Base-by-base conservation (phyloP, 2,888 invertebrate genomes). In the Spodoptera picta region DNA sequence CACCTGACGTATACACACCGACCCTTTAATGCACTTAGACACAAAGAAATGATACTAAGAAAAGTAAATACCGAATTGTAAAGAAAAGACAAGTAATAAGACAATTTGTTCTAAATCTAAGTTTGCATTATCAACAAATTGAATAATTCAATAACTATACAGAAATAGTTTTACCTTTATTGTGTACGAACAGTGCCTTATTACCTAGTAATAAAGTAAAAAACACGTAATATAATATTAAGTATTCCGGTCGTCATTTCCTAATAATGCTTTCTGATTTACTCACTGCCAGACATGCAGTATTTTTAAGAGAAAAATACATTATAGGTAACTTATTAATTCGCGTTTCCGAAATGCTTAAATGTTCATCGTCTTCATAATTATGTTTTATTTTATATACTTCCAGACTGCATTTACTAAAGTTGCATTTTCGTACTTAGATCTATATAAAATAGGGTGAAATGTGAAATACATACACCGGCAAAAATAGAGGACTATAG, bases 321-420 rank as follows among this genome's bases (percentile, higher is more conserved):
- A 45, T 12, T 45, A 27, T 27, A 36, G 51, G 0, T 31, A 12
- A 23, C 9, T 7, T 3, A 24, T 45, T 36, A 7, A 9, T 70
- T 57, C 6, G 14, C 42, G 50, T 45, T 50, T 9, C 10, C 11
- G 9, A 53, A 50, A 59, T 65, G 42, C 48, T 42, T 55, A 24
- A 52, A 48, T 31, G 0, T 19, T 19, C 19, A 19, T 19, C 19
- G 19, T 19, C 19, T 19, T 19, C 19, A 19, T 46, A 55, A 54
- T n/a, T 1, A 42, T 14, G 5, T n/a, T 42, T 11, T 41, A 6
- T 41, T 49, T 12, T 56, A 51, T n/a, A 63, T 80, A 75, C 73
- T 74, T 75, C 78, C 69, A 69, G 51, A 76, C 69, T 79, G 84
- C 84, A 84, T 84, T 84, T 84, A 83, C 31, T 73, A 51, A 61